Percentiles rank a stretch among this genome's conserved stretches.
Conservation (phyloP, 2,113 vertebrate genomes). For the Sinosuthora webbiana region DNA sequence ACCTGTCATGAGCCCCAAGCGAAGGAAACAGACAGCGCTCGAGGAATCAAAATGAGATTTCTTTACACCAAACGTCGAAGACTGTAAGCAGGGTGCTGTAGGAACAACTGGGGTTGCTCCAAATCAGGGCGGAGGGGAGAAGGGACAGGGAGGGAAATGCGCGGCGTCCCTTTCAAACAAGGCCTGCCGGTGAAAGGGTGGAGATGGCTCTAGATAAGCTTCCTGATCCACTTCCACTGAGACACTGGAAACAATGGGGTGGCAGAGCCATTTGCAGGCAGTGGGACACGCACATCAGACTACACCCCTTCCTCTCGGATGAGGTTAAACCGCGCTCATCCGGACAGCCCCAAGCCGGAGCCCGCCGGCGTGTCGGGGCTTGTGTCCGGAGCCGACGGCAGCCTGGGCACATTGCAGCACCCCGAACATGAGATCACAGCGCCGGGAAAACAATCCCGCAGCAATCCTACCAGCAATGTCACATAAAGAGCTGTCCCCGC, state of each 20-base stretch:
- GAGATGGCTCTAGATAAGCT: slow-evolving; percentile 53
- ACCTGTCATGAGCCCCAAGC: slow-evolving; percentile 21
- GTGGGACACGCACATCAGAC: not conserved
- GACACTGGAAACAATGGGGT: slow-evolving; percentile 26
- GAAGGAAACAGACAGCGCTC: not conserved
- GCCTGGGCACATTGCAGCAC: rapidly evolving
- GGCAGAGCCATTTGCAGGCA: not conserved
- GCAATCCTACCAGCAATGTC: not conserved
- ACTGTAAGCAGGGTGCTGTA: not conserved
- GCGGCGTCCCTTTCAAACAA: not conserved
- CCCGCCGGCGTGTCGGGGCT: not conserved
- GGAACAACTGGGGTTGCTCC: not conserved
- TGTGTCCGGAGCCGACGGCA: not conserved
- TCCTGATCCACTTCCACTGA: slow-evolving; percentile 49
- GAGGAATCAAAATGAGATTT: slow-evolving; percentile 55
- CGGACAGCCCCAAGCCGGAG: rapidly evolving
- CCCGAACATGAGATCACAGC: too few relatives aligned
- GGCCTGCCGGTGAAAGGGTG: slow-evolving; percentile 13
- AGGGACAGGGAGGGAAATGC: not conserved
- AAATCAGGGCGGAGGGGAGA: not conserved
- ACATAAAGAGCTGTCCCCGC: not conserved
- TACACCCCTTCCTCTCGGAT: slow-evolving; percentile 51
- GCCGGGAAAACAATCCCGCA: not conserved
- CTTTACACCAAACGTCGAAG: not conserved
- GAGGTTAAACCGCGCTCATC: not conserved